phyloP scores from a whole-genome alignment of 2,113 vertebrate species.

The Centropristis striata region DNA sequence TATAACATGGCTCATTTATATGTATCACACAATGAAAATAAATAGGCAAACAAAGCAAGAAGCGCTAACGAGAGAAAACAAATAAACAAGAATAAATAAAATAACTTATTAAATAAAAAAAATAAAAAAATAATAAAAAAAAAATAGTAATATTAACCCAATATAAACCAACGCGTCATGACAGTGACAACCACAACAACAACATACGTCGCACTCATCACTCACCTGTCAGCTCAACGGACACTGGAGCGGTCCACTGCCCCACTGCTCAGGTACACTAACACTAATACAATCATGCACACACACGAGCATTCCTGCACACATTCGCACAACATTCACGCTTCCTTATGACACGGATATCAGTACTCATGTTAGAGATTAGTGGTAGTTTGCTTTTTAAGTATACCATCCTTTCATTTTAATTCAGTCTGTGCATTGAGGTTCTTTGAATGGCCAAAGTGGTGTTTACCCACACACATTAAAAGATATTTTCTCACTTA shows the following conservation, averaged over 20 bases:
- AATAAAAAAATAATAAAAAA: no score
- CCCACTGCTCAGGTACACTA: slow-evolving; percentile 95
- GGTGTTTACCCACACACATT: background rate
- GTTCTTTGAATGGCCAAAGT: background rate
- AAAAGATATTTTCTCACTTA: background rate
- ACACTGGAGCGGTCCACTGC: slow-evolving; percentile 95
- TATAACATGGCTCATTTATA: no score
- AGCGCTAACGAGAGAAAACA: no score
- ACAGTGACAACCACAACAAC: no score
- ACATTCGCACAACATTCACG: no score
- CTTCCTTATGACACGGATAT: background rate
- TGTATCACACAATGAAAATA: no score
- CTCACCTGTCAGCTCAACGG: slow-evolving; percentile 95
- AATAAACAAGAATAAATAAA: no score
- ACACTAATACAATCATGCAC: background rate
- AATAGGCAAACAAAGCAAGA: no score
- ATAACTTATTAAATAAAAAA: no score
- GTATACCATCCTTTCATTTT: background rate
- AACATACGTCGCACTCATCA: no score
- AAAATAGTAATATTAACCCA: no score
- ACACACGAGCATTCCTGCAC: background rate
- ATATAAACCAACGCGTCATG: no score
- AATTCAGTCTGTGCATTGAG: background rate
- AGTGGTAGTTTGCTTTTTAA: slow-evolving; percentile 1
- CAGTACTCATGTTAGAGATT: background rate